A percentile compares a stretch with the other conserved stretches of the same genome.
These are phyloP conservation scores for Sylvicapra grimmia DNA, from an alignment of 2,113 vertebrate species.

Conservation along the genomic window DNA sequence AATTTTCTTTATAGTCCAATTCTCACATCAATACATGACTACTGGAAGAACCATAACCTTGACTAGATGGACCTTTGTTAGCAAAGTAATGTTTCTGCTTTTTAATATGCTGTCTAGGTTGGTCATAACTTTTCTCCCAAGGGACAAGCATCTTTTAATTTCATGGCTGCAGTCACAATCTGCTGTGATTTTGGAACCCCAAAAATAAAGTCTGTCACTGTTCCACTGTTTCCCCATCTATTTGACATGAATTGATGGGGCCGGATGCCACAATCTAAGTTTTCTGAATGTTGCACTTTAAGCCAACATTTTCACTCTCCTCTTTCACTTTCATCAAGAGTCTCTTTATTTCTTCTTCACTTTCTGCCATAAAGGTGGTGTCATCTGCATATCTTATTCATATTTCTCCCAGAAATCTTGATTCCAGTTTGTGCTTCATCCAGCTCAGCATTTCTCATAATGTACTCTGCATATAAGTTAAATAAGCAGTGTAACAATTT, in stretches of 20 bases:
- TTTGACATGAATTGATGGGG: not conserved
- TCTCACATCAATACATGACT: not conserved
- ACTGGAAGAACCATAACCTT: not conserved
- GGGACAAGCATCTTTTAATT: not conserved
- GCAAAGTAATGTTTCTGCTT: not conserved
- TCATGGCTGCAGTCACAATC: not conserved
- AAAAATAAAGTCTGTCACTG: not conserved
- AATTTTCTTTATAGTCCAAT: not conserved
- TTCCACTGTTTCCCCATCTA: not conserved
- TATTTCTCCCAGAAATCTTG: not conserved
- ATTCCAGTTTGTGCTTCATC: not conserved
- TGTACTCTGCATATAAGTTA: not conserved
- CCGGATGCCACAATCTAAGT: not conserved
- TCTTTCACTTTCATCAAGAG: not conserved
- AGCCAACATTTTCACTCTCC: not conserved
- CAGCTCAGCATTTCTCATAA: not conserved
- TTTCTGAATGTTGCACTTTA: not conserved
- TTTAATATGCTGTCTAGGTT: not conserved
- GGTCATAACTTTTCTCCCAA: not conserved
- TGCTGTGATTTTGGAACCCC: not conserved
- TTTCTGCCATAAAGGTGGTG: not conserved
- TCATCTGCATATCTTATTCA: not conserved
- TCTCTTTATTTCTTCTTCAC: not conserved
- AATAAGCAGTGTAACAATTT: not conserved
- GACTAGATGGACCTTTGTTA: not conserved